These are phyloP conservation scores for Vulpes lagopus DNA, from an alignment of 2,113 vertebrate genomes.

Conservation along the genomic window DNA sequence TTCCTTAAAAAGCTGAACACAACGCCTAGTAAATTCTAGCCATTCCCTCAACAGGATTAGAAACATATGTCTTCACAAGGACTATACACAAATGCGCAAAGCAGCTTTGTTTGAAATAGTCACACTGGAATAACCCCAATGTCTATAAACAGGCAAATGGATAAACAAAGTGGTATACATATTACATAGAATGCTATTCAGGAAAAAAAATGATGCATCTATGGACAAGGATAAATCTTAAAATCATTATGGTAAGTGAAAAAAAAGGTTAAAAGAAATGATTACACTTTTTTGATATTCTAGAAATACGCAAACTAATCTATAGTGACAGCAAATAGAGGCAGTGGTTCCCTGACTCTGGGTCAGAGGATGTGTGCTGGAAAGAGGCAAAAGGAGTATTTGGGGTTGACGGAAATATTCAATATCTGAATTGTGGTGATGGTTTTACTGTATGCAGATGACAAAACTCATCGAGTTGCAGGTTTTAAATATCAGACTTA, in stretches of 20 bases:
- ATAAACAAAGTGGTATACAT: not conserved
- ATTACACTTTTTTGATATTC: not conserved
- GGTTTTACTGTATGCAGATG: no score
- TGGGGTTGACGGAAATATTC: no score
- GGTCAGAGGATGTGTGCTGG: not conserved
- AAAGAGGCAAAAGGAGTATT: not conserved
- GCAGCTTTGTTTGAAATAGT: not conserved
- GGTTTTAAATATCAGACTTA: not conserved
- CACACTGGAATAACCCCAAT: not conserved
- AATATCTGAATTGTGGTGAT: not conserved
- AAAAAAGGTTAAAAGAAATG: no score
- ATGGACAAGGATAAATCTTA: not conserved
- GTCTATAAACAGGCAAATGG: not conserved
- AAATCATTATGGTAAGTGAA: not conserved
- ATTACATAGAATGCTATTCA: not conserved
- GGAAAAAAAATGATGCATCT: not conserved
- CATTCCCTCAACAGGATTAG: not conserved
- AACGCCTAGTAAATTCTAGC: not conserved
- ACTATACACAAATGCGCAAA: not conserved
- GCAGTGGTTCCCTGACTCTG: not conserved
- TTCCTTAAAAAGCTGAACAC: not conserved
- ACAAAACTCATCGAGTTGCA: not conserved
- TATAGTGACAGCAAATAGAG: not conserved
- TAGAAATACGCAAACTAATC: not conserved
- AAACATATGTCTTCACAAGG: not conserved